Base-by-base conservation (phyloP, 2,113 vertebrate species). In the Miniopterus natalensis region DNA sequence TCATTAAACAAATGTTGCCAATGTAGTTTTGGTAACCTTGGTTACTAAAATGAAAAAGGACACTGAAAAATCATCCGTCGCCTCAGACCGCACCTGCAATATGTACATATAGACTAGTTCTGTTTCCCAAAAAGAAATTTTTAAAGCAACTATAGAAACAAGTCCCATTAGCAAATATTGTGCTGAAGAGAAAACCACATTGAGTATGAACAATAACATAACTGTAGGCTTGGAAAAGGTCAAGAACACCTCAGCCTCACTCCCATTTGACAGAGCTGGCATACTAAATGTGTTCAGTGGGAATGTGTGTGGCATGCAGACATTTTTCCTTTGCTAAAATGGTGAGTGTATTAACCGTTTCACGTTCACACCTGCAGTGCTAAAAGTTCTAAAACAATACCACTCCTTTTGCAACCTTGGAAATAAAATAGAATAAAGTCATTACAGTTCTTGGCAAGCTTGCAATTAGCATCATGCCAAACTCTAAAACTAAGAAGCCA, bases 401-500 rank as follows among this genome's bases (percentile, higher is more conserved):
- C 53, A 49, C 2, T 8, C 97, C 89, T 96, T 98, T 88, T 79
- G 53, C 97, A 96, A 97, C 96, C 96, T 97, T 97, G 96, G 95
- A 98, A 97, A 97, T 95, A 59, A 94, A 94, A 80, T 75, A 95
- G 57, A 73, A 97, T 84, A 83, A 95, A 97, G 45, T 36, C 11
- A 95, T 84, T 73, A 57, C 84, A 31, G 53, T 96, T 94, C 57
- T 95, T 95, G 84, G 84, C 79, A 95, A 93, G 61, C 92, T 84
- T 96, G 91, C 88, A 92, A 91, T 74, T 74, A 96, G 79, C 31
- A 59, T 31, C 21, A 42, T 90, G 96, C 96, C 92, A 97, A 80
- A 97, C 93, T 96, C 84, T 90, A 85, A 95, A 97, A 83, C 88
- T 91, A 91, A 98, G 92, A 97, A 97, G 96, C 95, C 95, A 84